Conservation (phyloP, 2,113 vertebrate species). For the Copsychus sechellarum region DNA sequence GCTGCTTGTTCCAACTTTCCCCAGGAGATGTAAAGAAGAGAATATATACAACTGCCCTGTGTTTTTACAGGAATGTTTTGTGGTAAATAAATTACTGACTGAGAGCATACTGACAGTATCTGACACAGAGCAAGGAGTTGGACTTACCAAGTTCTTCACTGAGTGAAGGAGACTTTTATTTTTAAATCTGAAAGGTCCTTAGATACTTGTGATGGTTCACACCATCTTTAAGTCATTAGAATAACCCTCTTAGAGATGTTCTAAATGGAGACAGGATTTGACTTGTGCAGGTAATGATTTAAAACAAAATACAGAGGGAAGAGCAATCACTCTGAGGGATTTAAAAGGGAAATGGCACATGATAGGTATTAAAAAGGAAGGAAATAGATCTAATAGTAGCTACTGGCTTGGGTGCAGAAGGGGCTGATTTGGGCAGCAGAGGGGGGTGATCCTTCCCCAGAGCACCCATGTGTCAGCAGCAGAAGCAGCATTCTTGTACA, state of each 20-base stretch:
- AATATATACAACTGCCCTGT: background rate
- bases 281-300: slow-evolving; percentile 33
- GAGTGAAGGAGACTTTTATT: slow-evolving; percentile 20
- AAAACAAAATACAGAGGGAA: slow-evolving; percentile 23
- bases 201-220: slow-evolving; percentile 18
- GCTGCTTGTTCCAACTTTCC: background rate
- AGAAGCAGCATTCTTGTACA: background rate
- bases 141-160: background rate
- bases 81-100: background rate
- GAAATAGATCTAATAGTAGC: background rate
- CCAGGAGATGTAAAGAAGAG: background rate
- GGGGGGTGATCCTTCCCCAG: background rate
- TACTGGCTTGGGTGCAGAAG: background rate
- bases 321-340: background rate
- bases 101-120: background rate
- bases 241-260: slow-evolving; percentile 56
- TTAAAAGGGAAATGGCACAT: background rate
- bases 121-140: background rate
- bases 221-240: slow-evolving; percentile 42
- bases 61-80: background rate
- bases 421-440: background rate
- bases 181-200: background rate
- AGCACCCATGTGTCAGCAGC: background rate
- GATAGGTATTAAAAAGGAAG: background rate
- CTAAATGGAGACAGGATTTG: slow-evolving; percentile 52